Percentiles rank a stretch among this genome's conserved stretches.
Evolutionary conservation across 2,888 invertebrate species (phyloP).

Genomic region (Ophion costatus): DNA sequence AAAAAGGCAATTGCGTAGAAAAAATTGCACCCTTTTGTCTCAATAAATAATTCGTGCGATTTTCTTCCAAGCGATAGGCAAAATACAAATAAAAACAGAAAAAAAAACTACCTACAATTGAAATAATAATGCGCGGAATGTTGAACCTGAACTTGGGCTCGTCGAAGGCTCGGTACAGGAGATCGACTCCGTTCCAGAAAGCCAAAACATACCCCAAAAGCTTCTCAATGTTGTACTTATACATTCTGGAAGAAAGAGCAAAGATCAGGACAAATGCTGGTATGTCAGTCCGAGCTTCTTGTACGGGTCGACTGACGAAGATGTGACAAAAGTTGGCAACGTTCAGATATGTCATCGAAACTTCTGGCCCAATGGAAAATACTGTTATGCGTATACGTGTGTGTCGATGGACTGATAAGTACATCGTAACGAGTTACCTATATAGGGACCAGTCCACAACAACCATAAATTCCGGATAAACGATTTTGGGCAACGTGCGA

Average conservation of each 20-base stretch:
- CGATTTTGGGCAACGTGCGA: not conserved
- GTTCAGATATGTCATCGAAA: too few species aligned
- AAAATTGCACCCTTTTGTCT: not conserved
- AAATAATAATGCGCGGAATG: constrained; percentile 36
- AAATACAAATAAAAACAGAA: not conserved
- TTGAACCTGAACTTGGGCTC: constrained; percentile 52
- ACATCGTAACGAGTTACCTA: not conserved
- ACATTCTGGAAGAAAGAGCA: constrained; percentile 11
- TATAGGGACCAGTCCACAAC: constrained; percentile 28
- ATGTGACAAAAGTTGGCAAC: too few species aligned
- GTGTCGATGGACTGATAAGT: not conserved
- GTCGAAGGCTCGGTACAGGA: constrained; percentile 47
- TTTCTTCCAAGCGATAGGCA: not conserved
- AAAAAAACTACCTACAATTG: not conserved
- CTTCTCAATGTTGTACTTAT: constrained; percentile 5
- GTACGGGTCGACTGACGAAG: too few species aligned
- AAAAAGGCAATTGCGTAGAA: not conserved
- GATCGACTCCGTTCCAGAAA: constrained; percentile 56
- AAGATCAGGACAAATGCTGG: not conserved
- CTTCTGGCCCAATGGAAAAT: too few species aligned
- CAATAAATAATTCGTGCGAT: not conserved
- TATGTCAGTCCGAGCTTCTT: not conserved
- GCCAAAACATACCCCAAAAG: constrained; percentile 36
- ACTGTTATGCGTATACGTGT: too few species aligned
- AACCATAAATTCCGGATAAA: constrained; percentile 50